These are phyloP conservation scores for Agrotis ipsilon DNA, from an alignment of 2,888 invertebrate genomes.

Conservation along the genomic window DNA sequence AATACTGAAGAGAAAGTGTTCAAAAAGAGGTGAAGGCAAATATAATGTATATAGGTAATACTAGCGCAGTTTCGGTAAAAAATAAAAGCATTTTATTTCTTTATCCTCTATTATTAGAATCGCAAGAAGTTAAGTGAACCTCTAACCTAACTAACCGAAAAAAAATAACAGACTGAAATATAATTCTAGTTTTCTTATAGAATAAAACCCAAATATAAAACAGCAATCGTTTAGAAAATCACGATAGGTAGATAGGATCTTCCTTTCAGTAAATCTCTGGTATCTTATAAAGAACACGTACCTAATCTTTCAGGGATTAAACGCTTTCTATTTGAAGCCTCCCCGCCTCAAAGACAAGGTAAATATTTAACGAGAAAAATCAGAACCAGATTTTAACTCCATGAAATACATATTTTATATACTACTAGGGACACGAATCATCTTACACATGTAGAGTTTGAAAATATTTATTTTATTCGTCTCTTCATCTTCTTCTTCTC, in stretches of 20 bases:
- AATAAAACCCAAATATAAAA: neutral
- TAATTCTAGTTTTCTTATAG: neutral
- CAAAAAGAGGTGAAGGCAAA: neutral
- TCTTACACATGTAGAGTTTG: no score
- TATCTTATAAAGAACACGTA: constrained; percentile 41
- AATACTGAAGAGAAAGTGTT: neutral
- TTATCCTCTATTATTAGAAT: neutral
- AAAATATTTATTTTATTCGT: no score
- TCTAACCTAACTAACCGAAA: neutral
- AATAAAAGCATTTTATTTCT: neutral
- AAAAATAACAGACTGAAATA: neutral
- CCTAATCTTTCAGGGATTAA: constrained; percentile 41
- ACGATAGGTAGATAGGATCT: constrained; percentile 9
- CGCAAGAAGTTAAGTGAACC: neutral
- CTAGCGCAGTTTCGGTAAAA: neutral
- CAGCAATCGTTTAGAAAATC: constrained; percentile 3
- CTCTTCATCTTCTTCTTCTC: no score
- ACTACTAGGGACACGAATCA: no score
- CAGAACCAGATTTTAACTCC: constrained; percentile 28
- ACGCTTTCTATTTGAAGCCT: constrained; percentile 32
- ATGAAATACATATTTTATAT: neutral
- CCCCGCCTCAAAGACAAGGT: constrained; percentile 23
- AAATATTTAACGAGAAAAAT: constrained; percentile 44
- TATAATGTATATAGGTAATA: no score
- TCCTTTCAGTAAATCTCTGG: constrained; percentile 18